Evolutionary conservation across 2,797 vertebrate species (phyloP).

Genomic region (Glossophaga mutica): DNA sequence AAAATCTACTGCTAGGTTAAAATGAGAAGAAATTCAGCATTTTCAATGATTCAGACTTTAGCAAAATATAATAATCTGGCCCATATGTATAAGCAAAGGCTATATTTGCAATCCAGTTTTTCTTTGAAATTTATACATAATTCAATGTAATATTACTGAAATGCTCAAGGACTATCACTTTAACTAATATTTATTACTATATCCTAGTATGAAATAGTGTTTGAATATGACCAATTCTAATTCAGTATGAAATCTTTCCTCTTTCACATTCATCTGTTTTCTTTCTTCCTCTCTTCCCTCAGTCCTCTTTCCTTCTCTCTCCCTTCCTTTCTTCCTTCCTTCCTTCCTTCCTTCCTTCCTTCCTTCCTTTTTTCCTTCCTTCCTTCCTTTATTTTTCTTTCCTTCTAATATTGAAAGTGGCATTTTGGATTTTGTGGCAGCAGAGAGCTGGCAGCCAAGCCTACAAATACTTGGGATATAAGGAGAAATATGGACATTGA

Average conservation of each 20-base stretch:
- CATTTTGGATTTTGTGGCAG: neutral
- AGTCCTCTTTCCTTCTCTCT: too few relatives aligned
- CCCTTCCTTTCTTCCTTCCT: too few relatives aligned
- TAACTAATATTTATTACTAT: neutral
- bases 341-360: too few relatives aligned
- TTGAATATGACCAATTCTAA: neutral
- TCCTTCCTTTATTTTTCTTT: too few relatives aligned
- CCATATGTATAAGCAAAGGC: rapidly evolving
- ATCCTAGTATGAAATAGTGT: neutral
- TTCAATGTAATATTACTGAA: neutral
- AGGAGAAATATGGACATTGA: neutral
- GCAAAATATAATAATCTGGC: neutral
- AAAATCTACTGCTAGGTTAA: neutral
- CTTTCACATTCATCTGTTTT: neutral
- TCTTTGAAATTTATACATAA: neutral
- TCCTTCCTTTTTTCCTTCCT: too few relatives aligned
- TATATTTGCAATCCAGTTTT: neutral
- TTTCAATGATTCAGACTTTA: neutral
- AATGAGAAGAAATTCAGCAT: neutral
- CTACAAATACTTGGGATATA: neutral
- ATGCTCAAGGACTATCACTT: neutral
- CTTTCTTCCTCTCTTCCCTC: too few relatives aligned
- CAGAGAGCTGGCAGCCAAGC: neutral
- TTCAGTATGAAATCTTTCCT: neutral
- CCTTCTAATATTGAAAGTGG: neutral